phyloP scores from a whole-genome alignment of 2,888 invertebrate genomes.

The Saturnia japonica region DNA sequence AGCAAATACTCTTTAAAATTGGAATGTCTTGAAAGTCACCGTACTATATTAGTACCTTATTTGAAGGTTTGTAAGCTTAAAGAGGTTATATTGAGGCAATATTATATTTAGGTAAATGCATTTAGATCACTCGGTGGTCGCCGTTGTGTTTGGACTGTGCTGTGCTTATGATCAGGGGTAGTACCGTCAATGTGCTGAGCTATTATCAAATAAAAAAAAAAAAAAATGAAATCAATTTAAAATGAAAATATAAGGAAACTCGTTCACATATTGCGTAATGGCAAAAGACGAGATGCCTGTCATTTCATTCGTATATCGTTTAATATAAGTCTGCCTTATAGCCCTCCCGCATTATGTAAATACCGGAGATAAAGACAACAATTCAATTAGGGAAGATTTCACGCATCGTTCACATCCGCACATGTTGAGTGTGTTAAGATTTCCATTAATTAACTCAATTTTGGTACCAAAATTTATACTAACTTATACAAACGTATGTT shows the following conservation, averaged over 20 bases:
- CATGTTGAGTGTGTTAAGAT: slow-evolving; percentile 28
- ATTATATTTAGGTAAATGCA: too few relatives aligned
- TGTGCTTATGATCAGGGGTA: too few relatives aligned
- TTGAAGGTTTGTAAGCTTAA: too few relatives aligned
- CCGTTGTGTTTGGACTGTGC: too few relatives aligned
- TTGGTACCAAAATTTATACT: slow-evolving; percentile 30
- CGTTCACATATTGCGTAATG: slow-evolving; percentile 31
- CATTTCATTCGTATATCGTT: slow-evolving; percentile 18
- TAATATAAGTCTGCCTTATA: slow-evolving; percentile 30
- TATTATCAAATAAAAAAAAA: too few relatives aligned
- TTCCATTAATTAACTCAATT: slow-evolving; percentile 37
- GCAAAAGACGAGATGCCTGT: slow-evolving; percentile 20
- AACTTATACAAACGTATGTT: too few relatives aligned
- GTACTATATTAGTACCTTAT: too few relatives aligned
- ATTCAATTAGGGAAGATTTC: slow-evolving; percentile 55
- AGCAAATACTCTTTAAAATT: too few relatives aligned
- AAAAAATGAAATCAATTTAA: background rate
- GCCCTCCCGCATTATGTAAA: slow-evolving; percentile 45
- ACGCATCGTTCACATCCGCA: slow-evolving; percentile 33
- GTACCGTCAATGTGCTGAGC: too few relatives aligned
- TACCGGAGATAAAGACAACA: slow-evolving; percentile 49
- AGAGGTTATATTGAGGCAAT: too few relatives aligned
- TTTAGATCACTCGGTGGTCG: too few relatives aligned
- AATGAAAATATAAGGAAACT: slow-evolving; percentile 1
- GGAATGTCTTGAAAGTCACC: too few relatives aligned